Conservation (phyloP, 1,140 invertebrate genomes). For the Prorops nasuta region DNA sequence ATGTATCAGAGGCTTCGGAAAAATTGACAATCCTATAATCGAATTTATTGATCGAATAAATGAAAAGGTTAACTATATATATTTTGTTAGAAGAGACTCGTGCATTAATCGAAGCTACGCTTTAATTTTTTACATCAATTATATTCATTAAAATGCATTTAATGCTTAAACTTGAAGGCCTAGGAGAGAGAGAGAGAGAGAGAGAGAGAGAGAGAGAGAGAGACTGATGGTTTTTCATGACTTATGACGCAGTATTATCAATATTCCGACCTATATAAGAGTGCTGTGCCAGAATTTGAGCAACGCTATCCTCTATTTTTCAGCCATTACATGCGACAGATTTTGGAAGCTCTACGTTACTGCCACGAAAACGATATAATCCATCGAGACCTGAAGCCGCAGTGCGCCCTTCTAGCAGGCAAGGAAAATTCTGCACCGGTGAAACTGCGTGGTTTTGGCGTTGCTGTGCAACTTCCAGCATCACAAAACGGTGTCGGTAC, state of each 20-base stretch:
- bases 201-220: background rate
- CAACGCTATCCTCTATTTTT: slow-evolving; percentile 35
- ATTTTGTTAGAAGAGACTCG: too few relatives aligned
- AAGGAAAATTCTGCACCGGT: slow-evolving; percentile 97
- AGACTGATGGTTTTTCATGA: too few relatives aligned
- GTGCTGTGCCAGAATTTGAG: too few relatives aligned
- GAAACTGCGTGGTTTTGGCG: slow-evolving; percentile 96
- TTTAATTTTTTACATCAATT: too few relatives aligned
- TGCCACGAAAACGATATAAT: slow-evolving; percentile 97
- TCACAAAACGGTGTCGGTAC: slow-evolving; percentile 74
- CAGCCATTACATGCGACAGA: slow-evolving; percentile 98
- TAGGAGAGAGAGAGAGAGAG: background rate
- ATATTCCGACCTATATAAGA: too few relatives aligned
- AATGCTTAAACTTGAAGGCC: background rate
- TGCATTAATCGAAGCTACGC: too few relatives aligned
- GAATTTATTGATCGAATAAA: too few relatives aligned
- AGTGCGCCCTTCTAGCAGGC: slow-evolving; percentile 90
- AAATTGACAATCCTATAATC: too few relatives aligned
- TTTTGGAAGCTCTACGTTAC: slow-evolving; percentile 90
- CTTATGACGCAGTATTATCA: too few relatives aligned
- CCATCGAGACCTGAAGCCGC: slow-evolving; percentile 93
- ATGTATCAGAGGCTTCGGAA: too few relatives aligned
- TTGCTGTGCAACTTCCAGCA: slow-evolving; percentile 87
- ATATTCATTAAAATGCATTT: too few relatives aligned
- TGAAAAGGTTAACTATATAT: too few relatives aligned